Percentiles rank a stretch among this genome's conserved stretches.
Evolutionary conservation across 2,888 invertebrate species (phyloP).

Genomic region (Apodemia zela): DNA sequence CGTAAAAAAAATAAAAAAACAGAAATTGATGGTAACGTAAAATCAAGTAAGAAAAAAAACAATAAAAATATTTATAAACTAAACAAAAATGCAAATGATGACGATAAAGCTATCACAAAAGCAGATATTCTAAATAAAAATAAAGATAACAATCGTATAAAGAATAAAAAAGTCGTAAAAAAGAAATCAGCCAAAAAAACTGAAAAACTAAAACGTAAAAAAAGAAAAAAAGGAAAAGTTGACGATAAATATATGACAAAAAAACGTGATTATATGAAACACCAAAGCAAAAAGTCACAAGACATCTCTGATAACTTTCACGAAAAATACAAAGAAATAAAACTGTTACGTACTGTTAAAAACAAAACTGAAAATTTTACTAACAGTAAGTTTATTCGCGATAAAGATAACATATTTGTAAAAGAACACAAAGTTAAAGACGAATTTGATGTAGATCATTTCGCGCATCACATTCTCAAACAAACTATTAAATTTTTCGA

Average conservation of each 20-base stretch:
- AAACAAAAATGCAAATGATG: no score
- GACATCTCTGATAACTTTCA: neutral
- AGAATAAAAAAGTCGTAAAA: neutral
- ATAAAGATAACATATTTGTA: neutral
- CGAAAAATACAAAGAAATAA: neutral
- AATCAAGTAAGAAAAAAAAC: neutral
- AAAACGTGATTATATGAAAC: neutral
- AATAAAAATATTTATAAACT: neutral
- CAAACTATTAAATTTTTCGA: conserved; percentile 45
- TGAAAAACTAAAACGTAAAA: neutral
- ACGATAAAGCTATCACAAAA: no score
- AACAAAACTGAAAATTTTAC: neutral
- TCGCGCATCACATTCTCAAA: conserved; percentile 43
- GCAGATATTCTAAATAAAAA: neutral
- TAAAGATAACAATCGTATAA: neutral
- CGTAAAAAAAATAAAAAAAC: neutral
- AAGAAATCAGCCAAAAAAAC: neutral
- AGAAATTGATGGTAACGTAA: neutral
- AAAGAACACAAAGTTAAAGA: conserved; percentile 36
- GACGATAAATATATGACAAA: neutral
- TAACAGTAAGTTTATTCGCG: neutral
- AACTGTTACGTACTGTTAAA: neutral
- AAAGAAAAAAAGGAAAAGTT: neutral
- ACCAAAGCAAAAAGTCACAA: neutral
- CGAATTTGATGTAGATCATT: conserved; percentile 40